These are phyloP conservation scores for Ameiurus melas DNA, from an alignment of 2,113 vertebrate species.

Conservation along the genomic window DNA sequence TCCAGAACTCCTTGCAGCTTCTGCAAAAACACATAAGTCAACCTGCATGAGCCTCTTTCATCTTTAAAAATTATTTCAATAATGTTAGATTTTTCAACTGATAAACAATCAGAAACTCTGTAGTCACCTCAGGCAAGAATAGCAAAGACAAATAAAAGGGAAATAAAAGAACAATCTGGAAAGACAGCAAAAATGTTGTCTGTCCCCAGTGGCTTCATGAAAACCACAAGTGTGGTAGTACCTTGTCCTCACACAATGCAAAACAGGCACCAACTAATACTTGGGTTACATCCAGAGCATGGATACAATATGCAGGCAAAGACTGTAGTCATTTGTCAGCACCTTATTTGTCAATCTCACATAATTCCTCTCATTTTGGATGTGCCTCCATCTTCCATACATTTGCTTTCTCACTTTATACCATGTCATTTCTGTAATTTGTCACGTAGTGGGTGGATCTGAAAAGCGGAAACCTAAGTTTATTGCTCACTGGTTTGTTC, in stretches of 20 bases:
- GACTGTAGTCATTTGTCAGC: constrained; percentile 12
- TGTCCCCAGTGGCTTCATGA: neutral
- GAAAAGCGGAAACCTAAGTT: neutral
- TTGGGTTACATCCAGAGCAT: neutral
- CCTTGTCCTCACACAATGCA: constrained; percentile 13
- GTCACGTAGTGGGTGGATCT: neutral
- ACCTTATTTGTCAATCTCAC: constrained; percentile 36
- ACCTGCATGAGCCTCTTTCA: neutral
- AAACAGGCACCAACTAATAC: neutral
- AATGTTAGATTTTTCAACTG: neutral
- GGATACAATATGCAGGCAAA: neutral
- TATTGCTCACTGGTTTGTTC: neutral
- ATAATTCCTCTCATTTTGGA: constrained; percentile 8
- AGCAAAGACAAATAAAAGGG: neutral
- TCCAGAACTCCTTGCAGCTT: neutral
- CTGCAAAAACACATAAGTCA: constrained; percentile 1
- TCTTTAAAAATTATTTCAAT: neutral
- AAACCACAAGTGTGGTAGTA: neutral
- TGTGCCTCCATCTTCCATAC: neutral
- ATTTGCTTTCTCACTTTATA: constrained; percentile 21
- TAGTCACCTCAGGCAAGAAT: neutral
- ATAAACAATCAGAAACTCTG: neutral
- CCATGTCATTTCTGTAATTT: constrained; percentile 1
- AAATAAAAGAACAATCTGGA: constrained; percentile 1
- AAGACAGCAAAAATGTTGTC: neutral